These are phyloP conservation scores for Spinibarbus caldwelli DNA, from an alignment of 2,797 vertebrate species.

Conservation along the genomic window DNA sequence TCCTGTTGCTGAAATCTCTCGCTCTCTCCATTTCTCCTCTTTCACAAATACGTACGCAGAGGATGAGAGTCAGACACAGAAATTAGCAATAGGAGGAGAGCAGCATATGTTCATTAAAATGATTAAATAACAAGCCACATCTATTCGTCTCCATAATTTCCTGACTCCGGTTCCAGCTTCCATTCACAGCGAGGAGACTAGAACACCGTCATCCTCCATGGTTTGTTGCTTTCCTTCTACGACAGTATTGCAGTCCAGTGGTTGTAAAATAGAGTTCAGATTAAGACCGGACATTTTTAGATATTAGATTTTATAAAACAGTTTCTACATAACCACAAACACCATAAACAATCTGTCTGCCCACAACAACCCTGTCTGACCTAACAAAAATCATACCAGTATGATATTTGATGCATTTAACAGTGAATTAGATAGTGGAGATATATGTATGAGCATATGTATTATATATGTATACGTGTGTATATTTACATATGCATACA, in stretches of 20 bases:
- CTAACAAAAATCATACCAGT: neutral
- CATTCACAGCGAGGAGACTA: constrained; percentile 22
- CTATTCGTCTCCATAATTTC: constrained; percentile 18
- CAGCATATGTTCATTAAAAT: constrained; percentile 26
- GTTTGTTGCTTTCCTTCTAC: neutral
- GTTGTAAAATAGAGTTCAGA: neutral
- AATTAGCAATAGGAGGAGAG: constrained; percentile 29
- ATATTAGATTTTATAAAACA: neutral
- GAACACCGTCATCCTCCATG: constrained; percentile 19
- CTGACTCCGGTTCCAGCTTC: neutral
- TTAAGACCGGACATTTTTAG: neutral
- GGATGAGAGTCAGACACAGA: constrained; percentile 37
- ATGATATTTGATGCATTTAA: neutral
- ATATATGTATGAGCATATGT: too few relatives aligned
- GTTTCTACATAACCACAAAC: neutral
- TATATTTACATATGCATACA: neutral
- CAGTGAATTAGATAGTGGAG: too few relatives aligned
- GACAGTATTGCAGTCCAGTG: neutral
- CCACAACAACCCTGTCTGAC: neutral
- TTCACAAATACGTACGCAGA: constrained; percentile 3
- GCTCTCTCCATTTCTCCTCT: constrained; percentile 15
- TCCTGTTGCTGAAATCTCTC: constrained; percentile 40
- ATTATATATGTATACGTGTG: too few relatives aligned
- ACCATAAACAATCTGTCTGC: neutral
- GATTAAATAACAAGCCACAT: constrained; percentile 45